Evolutionary conservation across 2,888 invertebrate species (phyloP), one percentile per base, ranked within the genome.

Genomic region (Agriotes lineatus): DNA sequence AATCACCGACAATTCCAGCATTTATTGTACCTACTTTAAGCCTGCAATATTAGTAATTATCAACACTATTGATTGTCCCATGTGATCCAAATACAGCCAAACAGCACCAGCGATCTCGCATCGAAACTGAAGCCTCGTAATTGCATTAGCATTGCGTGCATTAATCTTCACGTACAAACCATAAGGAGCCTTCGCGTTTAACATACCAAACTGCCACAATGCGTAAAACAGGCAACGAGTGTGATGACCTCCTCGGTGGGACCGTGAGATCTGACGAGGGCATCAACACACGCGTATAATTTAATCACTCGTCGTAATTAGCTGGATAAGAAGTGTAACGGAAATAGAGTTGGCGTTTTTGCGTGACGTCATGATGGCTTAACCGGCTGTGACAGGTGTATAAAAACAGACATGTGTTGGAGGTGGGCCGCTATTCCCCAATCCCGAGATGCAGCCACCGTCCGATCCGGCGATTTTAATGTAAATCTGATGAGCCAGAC

Each of bases 191-290:
- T n/a, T 52, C 33, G 52, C 52, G 7, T 33, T 33, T 30, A 5
- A 52, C 52, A 52, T 52, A 33, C 19, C 30, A 52, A 30, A 52
- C 30, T 33, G 18, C 14, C 16, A 52, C 35, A 56, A 56, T 56
- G 56, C 56, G 56, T 56, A 56, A 56, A 56, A 56, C 56, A 56
- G 39, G 2, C 39, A 37, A 37, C 35, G 69, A 69, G 67, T 72
- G 70, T 74, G 74, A 74, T 74, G 74, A 74, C 75, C 75, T 73
- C 69, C 20, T 14, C 52, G 10, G 7, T 48, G 65, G 45, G 69
- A 70, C 72, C 74, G 74, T 74, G 74, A 74, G 74, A 74, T 73
- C 69, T 72, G 67, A 71, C 68, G 62, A 64, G 63, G 61, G 65
- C 69, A 66, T 72, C 67, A 69, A 67, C 69, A 63, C 70, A 62